Percentiles rank a stretch among this genome's conserved stretches.
These are phyloP conservation scores for Okamejei kenojei DNA, from an alignment of 2,797 vertebrate genomes.

Conservation along the genomic window DNA sequence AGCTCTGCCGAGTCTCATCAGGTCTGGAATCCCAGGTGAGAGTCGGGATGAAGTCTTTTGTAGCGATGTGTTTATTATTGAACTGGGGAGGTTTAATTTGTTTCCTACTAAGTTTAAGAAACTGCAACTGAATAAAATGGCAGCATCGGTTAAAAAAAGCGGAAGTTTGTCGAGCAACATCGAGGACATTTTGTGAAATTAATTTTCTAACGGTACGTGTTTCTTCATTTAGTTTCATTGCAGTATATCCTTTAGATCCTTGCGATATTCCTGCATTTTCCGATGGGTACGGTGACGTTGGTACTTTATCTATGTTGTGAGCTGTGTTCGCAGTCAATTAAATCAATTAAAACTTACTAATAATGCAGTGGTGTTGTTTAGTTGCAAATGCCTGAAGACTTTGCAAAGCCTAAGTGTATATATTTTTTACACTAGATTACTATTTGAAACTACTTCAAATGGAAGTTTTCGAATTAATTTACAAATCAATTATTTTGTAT, in stretches of 20 bases:
- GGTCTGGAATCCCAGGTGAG: not conserved
- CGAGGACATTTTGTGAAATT: slow-evolving; percentile 15
- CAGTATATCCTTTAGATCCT: not conserved
- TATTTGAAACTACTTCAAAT: not conserved
- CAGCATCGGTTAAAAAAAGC: not conserved
- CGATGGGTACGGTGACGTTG: not conserved
- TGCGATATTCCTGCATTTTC: not conserved
- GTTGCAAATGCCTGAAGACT: not conserved
- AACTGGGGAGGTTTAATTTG: not conserved
- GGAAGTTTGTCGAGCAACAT: not conserved
- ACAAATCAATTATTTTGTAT: not conserved
- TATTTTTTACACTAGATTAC: not conserved
- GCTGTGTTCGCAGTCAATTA: not conserved
- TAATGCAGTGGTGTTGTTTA: not conserved
- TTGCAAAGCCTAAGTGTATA: not conserved
- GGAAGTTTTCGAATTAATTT: not conserved
- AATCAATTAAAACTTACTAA: not conserved
- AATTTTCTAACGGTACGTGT: not conserved
- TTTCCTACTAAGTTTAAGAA: not conserved
- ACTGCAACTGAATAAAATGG: not conserved
- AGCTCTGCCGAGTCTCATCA: not conserved
- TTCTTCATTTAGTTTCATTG: not conserved
- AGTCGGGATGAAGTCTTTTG: not conserved
- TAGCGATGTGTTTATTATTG: not conserved
- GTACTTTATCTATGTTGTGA: not conserved